Percentiles rank a stretch among this genome's conserved stretches.
phyloP scores from a whole-genome alignment of 30 jellyfish, hydroid and myxozoan genomes.

The Pseudorhiza aurosa region DNA sequence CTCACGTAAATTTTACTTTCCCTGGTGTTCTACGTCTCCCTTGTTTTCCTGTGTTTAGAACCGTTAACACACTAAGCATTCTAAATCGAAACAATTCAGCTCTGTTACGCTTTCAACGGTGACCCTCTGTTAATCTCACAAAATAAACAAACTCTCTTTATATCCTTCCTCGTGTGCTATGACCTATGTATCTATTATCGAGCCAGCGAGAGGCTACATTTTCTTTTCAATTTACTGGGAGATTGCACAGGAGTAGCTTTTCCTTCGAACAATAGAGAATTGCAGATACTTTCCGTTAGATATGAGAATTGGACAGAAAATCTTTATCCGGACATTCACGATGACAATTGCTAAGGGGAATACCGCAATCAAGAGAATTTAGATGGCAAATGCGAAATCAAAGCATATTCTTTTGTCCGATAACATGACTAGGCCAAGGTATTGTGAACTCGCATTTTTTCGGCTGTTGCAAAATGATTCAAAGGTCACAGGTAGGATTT shows the following conservation, averaged over 20 bases:
- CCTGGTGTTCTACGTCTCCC: neutral
- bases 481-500: too few relatives aligned
- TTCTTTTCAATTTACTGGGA: conserved; percentile 2
- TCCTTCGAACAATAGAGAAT: conserved; percentile 14
- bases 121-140: conserved; percentile 52
- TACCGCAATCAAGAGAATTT: too few relatives aligned
- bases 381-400: too few relatives aligned
- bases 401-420: too few relatives aligned
- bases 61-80: conserved; percentile 35
- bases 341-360: too few relatives aligned
- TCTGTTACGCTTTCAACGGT: conserved; percentile 13
- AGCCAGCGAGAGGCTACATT: conserved; percentile 40
- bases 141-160: conserved; percentile 47
- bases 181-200: conserved; percentile 21
- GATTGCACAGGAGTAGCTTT: conserved; percentile 23
- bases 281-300: conserved; percentile 21
- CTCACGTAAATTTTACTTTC: conserved; percentile 7
- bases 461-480: too few relatives aligned
- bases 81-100: conserved; percentile 33
- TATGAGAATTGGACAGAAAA: neutral
- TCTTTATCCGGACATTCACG: neutral
- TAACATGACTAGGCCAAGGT: too few relatives aligned
- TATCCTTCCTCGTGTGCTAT: conserved; percentile 52
- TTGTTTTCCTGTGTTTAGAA: conserved; percentile 8
- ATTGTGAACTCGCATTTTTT: too few relatives aligned